These are phyloP conservation scores for Bombus affinis DNA, from an alignment of 1,140 invertebrate genomes.

Conservation along the genomic window DNA sequence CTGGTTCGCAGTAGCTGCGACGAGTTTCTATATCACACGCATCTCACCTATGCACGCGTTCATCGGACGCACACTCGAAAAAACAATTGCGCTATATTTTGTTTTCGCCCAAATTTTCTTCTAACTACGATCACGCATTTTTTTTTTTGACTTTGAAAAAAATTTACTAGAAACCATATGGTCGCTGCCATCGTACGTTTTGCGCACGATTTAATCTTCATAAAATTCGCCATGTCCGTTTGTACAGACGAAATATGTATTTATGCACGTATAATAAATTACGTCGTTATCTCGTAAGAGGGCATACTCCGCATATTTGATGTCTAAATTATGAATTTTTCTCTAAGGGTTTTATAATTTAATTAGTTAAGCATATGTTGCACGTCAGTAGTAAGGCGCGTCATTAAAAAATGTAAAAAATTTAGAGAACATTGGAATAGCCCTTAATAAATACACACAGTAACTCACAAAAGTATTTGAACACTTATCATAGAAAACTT, in stretches of 20 bases:
- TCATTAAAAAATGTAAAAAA: constrained; percentile 13
- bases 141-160: constrained; percentile 5
- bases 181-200: not conserved
- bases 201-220: not conserved
- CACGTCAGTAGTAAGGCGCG: not conserved
- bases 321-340: not conserved
- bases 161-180: constrained; percentile 6
- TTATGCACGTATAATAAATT: not conserved
- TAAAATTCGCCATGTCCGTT: not conserved
- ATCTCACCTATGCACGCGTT: not conserved
- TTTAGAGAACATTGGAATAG: not conserved
- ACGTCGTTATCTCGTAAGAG: not conserved
- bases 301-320: constrained; percentile 29
- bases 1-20: constrained; percentile 2
- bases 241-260: not conserved
- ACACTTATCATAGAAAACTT: too few species aligned
- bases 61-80: not conserved
- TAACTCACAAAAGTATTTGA: too few species aligned
- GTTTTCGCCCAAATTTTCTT: not conserved
- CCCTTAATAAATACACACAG: not conserved
- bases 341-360: not conserved
- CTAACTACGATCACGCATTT: constrained; percentile 13
- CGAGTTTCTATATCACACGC: constrained; percentile 33
- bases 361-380: not conserved
- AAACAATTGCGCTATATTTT: not conserved